Evolutionary conservation across 2,113 vertebrate species (phyloP).

Genomic region (Raphicerus campestris): DNA sequence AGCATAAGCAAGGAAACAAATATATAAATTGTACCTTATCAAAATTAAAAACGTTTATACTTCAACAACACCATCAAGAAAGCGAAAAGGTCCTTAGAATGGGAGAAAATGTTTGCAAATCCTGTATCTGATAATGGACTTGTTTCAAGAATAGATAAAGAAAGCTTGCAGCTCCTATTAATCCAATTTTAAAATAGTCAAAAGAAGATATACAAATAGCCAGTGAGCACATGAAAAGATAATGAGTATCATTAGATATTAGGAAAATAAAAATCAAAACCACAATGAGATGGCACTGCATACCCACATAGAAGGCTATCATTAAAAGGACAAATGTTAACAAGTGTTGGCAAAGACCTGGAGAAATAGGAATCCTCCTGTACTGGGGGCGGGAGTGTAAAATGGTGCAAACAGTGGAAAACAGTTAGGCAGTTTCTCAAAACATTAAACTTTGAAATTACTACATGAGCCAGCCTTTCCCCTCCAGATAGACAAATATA

Average conservation of each 20-base stretch:
- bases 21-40: neutral
- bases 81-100: neutral
- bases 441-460: neutral
- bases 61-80: neutral
- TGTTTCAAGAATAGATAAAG: neutral
- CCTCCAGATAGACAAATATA: fast-evolving
- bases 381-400: fast-evolving
- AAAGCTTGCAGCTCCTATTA: neutral
- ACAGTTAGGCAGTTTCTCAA: neutral
- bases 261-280: neutral
- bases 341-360: fast-evolving
- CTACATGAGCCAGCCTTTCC: fast-evolving
- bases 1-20: neutral
- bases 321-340: neutral
- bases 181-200: neutral
- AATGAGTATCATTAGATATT: fast-evolving
- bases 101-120: neutral
- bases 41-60: neutral
- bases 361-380: fast-evolving
- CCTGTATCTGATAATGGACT: neutral
- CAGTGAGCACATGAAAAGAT: neutral
- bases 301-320: fast-evolving
- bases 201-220: neutral
- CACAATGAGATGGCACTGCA: fast-evolving
- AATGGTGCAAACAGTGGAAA: fast-evolving